Conservation (phyloP, 2,797 vertebrate genomes). For the Momotus momota region DNA sequence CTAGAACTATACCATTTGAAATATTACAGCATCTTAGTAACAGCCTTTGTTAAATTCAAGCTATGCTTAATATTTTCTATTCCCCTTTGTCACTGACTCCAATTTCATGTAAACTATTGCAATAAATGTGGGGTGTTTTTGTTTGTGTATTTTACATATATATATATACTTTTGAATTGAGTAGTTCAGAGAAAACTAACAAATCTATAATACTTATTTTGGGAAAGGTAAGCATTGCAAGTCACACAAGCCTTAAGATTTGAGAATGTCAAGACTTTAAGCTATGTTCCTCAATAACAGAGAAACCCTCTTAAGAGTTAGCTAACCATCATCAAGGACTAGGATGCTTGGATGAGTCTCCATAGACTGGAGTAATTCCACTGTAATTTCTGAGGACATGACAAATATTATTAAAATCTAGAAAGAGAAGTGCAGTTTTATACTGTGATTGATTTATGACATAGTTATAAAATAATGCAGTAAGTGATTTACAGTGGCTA, state of each 20-base stretch:
- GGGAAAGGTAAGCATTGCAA: not conserved
- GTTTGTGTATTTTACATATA: too few species aligned
- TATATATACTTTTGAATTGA: not conserved
- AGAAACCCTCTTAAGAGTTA: not conserved
- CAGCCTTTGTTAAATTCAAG: not conserved
- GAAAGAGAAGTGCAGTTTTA: not conserved
- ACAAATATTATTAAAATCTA: not conserved
- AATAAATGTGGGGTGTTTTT: rapidly evolving
- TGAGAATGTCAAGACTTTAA: not conserved
- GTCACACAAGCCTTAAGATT: not conserved
- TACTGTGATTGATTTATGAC: not conserved
- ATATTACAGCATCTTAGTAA: not conserved
- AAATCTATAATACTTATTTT: not conserved
- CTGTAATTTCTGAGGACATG: not conserved
- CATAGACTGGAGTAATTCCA: not conserved
- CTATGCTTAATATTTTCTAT: not conserved
- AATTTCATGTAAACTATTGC: not conserved
- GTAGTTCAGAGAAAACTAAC: not conserved
- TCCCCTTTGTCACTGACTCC: not conserved
- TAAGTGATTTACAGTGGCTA: not conserved
- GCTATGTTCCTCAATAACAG: not conserved
- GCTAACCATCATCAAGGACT: not conserved
- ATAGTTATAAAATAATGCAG: not conserved
- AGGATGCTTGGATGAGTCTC: not conserved
- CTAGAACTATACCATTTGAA: not conserved